Percentiles rank a stretch among this genome's conserved stretches.
Evolutionary conservation across 1,140 invertebrate species (phyloP).

Genomic region (Meloidogyne exigua): DNA sequence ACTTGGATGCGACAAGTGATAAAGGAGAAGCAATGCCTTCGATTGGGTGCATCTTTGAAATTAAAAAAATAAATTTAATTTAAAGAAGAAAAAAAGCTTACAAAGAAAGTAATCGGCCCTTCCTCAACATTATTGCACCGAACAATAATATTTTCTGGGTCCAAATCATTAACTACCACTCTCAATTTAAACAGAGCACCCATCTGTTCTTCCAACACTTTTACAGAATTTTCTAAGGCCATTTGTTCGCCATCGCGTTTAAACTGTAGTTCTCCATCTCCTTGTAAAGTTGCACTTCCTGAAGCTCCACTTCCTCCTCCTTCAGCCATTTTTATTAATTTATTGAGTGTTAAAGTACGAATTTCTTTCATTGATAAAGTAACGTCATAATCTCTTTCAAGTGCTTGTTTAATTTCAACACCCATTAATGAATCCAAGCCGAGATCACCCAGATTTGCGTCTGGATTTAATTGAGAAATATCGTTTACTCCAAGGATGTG

Average conservation of each 20-base stretch:
- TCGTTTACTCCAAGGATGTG: conserved; percentile 75
- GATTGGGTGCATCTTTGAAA: conserved; percentile 76
- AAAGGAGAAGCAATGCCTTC: conserved; percentile 79
- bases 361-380: conserved; percentile 85
- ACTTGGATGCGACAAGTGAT: conserved; percentile 71
- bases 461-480: conserved; percentile 73
- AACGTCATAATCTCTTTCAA: conserved; percentile 86
- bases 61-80: neutral
- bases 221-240: conserved; percentile 46
- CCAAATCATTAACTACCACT: conserved; percentile 65
- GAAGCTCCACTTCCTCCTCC: conserved; percentile 46
- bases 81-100: conserved; percentile 63
- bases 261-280: conserved; percentile 58
- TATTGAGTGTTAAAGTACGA: conserved; percentile 69
- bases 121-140: conserved; percentile 65
- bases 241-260: conserved; percentile 54
- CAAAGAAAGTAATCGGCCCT: conserved; percentile 71
- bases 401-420: conserved; percentile 91
- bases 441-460: conserved; percentile 79
- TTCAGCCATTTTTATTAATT: conserved; percentile 72
- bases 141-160: conserved; percentile 67
- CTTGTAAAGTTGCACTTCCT: conserved; percentile 45
- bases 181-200: conserved; percentile 63
- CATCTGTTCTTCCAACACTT: conserved; percentile 63
- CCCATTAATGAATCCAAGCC: conserved; percentile 97